phyloP scores from a whole-genome alignment of 1,140 invertebrate species.

The Caenorhabditis latens region DNA sequence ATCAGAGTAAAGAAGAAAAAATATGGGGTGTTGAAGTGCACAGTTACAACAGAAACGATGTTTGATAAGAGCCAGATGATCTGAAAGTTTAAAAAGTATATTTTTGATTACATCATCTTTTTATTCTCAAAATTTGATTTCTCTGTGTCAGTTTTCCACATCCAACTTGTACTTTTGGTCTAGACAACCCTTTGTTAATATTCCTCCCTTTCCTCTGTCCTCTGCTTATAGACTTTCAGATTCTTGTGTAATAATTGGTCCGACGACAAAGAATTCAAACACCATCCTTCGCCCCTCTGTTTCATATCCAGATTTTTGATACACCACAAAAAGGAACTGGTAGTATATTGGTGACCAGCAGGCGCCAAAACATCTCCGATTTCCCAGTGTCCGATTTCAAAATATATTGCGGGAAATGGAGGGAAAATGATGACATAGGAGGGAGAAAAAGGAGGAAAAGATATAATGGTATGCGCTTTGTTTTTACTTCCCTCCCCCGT shows the following conservation, averaged over 20 bases:
- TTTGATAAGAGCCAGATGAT: conserved; percentile 20
- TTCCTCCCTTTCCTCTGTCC: not conserved
- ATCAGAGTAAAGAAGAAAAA: not conserved
- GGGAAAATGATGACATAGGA: conserved; percentile 10
- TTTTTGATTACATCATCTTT: no score
- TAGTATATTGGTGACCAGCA: conserved; percentile 33
- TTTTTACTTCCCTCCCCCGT: not conserved
- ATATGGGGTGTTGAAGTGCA: not conserved
- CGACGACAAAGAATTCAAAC: not conserved
- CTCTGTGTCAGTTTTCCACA: no score
- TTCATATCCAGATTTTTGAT: not conserved
- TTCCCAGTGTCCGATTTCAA: conserved; percentile 47
- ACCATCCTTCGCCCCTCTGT: not conserved
- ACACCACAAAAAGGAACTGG: conserved; percentile 23
- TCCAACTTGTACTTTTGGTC: no score
- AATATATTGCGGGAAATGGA: conserved; percentile 2
- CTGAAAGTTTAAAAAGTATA: not conserved
- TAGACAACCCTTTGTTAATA: no score
- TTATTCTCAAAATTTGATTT: no score
- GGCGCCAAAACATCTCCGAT: conserved; percentile 54
- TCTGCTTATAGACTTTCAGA: not conserved
- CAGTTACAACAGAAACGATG: not conserved
- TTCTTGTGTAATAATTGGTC: not conserved
- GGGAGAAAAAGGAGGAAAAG: not conserved
- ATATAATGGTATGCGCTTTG: conserved; percentile 21